Evolutionary conservation across 2,797 vertebrate genomes (phyloP).

Genomic region (Gymnocypris eckloni): DNA sequence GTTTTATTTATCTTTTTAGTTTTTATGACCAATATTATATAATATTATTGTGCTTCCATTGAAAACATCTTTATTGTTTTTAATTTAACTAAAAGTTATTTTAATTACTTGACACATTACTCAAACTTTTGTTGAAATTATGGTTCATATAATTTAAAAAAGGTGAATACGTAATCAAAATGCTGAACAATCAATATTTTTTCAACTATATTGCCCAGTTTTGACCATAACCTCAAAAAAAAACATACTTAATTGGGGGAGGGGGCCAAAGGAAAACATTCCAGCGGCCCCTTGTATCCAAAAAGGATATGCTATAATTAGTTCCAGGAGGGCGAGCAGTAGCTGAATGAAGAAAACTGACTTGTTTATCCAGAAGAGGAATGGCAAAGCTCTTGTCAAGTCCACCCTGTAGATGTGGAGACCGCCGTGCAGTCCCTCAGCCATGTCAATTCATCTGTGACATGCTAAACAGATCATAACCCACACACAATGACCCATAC

Average conservation of each 20-base stretch:
- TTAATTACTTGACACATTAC: background rate
- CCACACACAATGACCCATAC: constrained; percentile 61
- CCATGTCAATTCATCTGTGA: constrained; percentile 59
- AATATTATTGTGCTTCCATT: background rate
- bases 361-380: constrained; percentile 65
- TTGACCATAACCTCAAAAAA: background rate
- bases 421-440: constrained; percentile 43
- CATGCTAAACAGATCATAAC: constrained; percentile 63
- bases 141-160: background rate
- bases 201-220: background rate
- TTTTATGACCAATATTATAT: background rate
- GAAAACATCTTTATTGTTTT: background rate
- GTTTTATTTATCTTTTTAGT: background rate
- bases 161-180: background rate
- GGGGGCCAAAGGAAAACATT: constrained; percentile 65
- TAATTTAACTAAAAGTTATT: background rate
- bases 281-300: constrained; percentile 66
- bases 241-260: constrained; percentile 38
- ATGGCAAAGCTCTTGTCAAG: constrained; percentile 61
- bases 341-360: constrained; percentile 67
- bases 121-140: background rate
- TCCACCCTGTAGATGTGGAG: constrained; percentile 53
- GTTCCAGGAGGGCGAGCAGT: constrained; percentile 68
- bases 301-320: constrained; percentile 72
- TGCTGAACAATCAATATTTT: background rate